These are phyloP conservation scores for Morone chrysops DNA, from an alignment of 2,113 vertebrate species.

Conservation along the genomic window DNA sequence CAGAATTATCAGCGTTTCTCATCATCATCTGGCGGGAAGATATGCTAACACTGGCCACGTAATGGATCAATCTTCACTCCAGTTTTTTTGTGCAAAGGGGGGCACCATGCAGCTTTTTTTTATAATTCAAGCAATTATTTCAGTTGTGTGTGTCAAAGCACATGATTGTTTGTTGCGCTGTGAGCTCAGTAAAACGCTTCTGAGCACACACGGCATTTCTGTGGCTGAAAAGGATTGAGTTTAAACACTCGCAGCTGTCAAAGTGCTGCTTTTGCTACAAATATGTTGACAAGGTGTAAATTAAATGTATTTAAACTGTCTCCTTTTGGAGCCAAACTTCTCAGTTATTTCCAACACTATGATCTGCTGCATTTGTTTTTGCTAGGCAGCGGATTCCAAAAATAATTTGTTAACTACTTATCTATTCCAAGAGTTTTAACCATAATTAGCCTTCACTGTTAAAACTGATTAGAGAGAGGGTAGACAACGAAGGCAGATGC, in stretches of 20 bases:
- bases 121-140: background rate
- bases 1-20: no score
- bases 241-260: background rate
- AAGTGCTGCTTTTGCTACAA: conserved; percentile 8
- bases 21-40: no score
- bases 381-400: background rate
- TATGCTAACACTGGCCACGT: background rate
- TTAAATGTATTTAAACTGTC: background rate
- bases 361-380: conserved; percentile 1
- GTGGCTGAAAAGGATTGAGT: background rate
- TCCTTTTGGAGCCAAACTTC: background rate
- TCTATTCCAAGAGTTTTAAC: background rate
- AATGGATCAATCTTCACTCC: background rate
- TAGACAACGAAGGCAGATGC: background rate
- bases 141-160: background rate
- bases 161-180: background rate
- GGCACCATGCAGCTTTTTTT: background rate
- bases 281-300: conserved; percentile 25
- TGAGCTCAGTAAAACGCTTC: background rate
- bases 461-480: background rate
- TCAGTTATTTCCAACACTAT: background rate
- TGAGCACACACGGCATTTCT: background rate
- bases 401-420: background rate
- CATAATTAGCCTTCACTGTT: background rate
- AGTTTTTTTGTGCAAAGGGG: background rate